Conservation (phyloP, 2,113 vertebrate genomes). For the Nycticorax nycticorax region DNA sequence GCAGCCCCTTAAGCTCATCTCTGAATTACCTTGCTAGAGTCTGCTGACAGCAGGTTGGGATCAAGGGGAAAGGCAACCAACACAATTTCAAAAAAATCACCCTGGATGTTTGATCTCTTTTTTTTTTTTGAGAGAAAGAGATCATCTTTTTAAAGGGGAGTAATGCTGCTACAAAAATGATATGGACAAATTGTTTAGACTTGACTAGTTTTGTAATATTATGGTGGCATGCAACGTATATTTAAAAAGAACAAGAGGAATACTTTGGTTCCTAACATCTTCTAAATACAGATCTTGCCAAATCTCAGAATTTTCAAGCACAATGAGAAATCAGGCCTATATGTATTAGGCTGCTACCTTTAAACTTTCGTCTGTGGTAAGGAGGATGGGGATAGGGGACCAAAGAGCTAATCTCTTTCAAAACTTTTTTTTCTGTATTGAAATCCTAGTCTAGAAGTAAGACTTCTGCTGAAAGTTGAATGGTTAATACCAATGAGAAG, state of each 20-base stretch:
- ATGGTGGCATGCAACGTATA: not conserved
- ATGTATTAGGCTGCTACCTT: not conserved
- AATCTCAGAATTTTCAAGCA: not conserved
- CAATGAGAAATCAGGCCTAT: not conserved
- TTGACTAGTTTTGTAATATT: not conserved
- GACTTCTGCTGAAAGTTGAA: not conserved
- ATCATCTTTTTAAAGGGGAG: not conserved
- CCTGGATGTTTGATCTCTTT: not conserved
- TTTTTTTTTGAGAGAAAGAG: not conserved
- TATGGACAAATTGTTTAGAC: not conserved
- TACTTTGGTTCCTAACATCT: not conserved
- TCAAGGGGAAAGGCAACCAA: not conserved
- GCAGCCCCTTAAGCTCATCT: not conserved
- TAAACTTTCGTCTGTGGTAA: not conserved
- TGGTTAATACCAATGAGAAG: not conserved
- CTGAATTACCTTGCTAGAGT: not conserved
- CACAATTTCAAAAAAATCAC: not conserved
- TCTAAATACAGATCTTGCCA: not conserved
- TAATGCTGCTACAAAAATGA: not conserved
- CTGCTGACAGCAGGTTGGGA: not conserved
- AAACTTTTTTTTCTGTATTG: not conserved
- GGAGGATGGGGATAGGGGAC: not conserved
- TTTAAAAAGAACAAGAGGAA: not conserved
- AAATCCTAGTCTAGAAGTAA: too few species aligned
- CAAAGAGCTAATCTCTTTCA: not conserved